These are phyloP conservation scores for Cotesia glomerata DNA, from an alignment of 1,140 invertebrate genomes.

Conservation along the genomic window DNA sequence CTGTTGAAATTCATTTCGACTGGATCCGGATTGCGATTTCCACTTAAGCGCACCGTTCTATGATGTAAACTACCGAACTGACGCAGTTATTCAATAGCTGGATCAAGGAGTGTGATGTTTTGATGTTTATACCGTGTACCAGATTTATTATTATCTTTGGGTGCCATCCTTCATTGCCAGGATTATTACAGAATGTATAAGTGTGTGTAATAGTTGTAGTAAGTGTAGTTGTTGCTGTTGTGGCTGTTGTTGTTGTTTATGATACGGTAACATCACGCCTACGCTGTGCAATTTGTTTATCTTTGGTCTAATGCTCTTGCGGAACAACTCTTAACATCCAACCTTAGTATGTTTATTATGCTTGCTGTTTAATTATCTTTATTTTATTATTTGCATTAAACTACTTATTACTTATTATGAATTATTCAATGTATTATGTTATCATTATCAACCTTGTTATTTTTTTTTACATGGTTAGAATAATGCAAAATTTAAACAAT, in stretches of 20 bases:
- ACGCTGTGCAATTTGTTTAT: conserved; percentile 21
- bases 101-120: no score
- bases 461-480: no score
- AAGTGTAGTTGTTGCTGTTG: no score
- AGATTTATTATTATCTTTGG: conserved; percentile 9
- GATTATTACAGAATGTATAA: conserved; percentile 4
- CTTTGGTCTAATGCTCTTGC: conserved; percentile 12
- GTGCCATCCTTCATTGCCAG: conserved; percentile 14
- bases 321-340: neutral
- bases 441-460: no score
- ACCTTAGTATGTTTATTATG: neutral
- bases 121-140: neutral
- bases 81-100: neutral
- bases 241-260: neutral
- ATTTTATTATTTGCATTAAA: neutral
- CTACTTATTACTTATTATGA: neutral
- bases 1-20: neutral
- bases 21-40: neutral
- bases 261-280: conserved; percentile 9
- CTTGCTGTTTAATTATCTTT: neutral
- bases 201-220: neutral
- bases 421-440: no score
- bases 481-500: no score
- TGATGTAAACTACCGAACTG: conserved; percentile 1
- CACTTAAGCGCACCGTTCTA: neutral